Base-by-base conservation (phyloP, 2,797 vertebrate species). In the Sternarchorhynchus goeldii region DNA sequence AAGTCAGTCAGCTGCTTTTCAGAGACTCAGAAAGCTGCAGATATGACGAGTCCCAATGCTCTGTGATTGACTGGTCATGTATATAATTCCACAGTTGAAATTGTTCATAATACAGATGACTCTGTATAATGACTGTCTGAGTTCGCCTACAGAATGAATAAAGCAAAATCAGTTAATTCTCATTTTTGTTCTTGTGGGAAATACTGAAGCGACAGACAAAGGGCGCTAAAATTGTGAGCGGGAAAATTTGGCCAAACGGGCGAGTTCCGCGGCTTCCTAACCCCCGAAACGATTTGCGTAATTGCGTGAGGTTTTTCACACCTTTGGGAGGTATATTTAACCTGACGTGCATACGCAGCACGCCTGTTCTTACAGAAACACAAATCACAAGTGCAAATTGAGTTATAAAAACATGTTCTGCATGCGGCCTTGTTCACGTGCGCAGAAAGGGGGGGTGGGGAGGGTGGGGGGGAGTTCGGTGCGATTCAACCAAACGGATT, bases 121-220 rank as follows among this genome's bases (percentile, higher is more conserved):
- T 39, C 74, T n/a, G 53, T 55, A 25, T 45, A 41, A 45, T 62
- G 65, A 39, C 63, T 10, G 56, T 39, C 21, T 39, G 57, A 36
- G 68, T 21, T 67, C 29, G 55, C 59, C 29, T 73, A 79, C 2
- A 12, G 45, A 50, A 14, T 50, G 59, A 67, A 65, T 67, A 55
- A 79, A 58, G 63, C 63, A 73, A 79, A 29, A 73, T 79, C 45
- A 32, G 67, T 67, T 73, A 34, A 79, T 73, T 79, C 31, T 55
- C 62, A 80, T 75, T 50, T 57, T 2, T 17, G 73, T 60, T 69
- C 58, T 66, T 31, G n/a, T 55, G 36, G 68, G 73, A 70, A 25
- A 70, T 57, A 41, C 29, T 12, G 36, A 45, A 73, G 50, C 58
- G 50, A 58, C 16, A 8, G 36, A 50, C 71, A 62, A 10, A 73